Base-by-base conservation (phyloP, 2,888 invertebrate genomes). In the Cataglyphis cursor region DNA sequence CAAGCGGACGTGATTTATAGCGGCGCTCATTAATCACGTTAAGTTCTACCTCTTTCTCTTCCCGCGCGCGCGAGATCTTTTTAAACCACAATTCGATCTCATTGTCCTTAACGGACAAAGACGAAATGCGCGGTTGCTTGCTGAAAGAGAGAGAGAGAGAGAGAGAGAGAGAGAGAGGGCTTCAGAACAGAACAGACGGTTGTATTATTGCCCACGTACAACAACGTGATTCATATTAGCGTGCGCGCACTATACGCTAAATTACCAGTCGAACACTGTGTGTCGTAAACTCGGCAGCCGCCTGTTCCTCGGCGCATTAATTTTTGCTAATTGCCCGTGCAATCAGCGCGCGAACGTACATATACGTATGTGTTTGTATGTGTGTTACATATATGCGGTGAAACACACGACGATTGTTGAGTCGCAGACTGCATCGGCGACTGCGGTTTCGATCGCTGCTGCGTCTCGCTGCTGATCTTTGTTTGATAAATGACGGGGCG, bases 51-150 rank as follows among this genome's bases (percentile, higher is more conserved):
- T 66, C 38, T 65, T 65, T 65, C 66, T 48, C 18, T 4, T 57
- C 18, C 18, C 41, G 70, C 70, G 51, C 73, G 51, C 85, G 82
- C 24, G 44, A 62, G 62, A 57, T 72, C 86, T 89, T 89, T 84
- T 90, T 89, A 89, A 88, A 85, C 84, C 88, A 62, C 91, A 88
- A 88, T 88, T 89, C 82, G 83, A 90, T 89, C 90, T 86, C 86
- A 89, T 90, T 90, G 90, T 90, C 82, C 83, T 75, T 74, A 64
- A 76, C 76, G 84, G 90, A 90, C 90, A 90, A 90, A 87, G 84
- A 84, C 76, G 59, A 59, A 75, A 61, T 82, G 82, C 85, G 72
- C 35, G 57, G 21, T 18, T 57, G 78, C 44, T 54, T 21, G 48
- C 15, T 51, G 44, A 51, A 51, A 31, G 38, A 38, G 54, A 24